Evolutionary conservation across 2,888 invertebrate species (phyloP), one percentile per base, ranked within the genome.

Genomic region (Rotaria socialis): DNA sequence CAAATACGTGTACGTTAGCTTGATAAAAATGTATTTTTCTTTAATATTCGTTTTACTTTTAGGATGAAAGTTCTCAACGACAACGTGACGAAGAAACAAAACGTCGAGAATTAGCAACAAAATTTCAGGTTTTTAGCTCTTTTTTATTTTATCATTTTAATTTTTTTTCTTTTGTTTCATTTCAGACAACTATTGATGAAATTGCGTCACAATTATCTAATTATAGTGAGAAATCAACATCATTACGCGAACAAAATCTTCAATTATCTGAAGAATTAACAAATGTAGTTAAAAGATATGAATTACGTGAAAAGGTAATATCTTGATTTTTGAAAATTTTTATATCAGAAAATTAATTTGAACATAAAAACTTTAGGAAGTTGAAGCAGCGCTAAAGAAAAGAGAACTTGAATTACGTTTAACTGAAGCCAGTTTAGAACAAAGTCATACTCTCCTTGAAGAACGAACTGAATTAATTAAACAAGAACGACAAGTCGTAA

Each of bases 11-110:
- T 95, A 92, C 88, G 19, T 24, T 19, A 8, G 6, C 24, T 24
- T 14, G 24, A 55, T 35, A 35, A 55, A 35, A 11, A 75, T 52
- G 43, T 22, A 52, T 41, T 52, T 41, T 85, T 41, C 41, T 16
- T 35, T 52, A 27, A 85, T 41, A 55, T 41, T 19, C 19, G 19
- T 86, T 60, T 58, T 52, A 50, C 43, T 84, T 35, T 56, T 90
- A 94, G 94, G 95, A 95, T 90, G 95, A 95, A 90, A 95, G 95
- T 89, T 92, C 95, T 74, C 92, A 94, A 75, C 94, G 95, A 90
- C 94, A 96, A 24, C 93, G 94, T 50, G 95, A 96, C 90, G 96
- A 96, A 90, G 96, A 96, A 90, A 95, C 96, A 89, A 94, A 94
- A 50, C 93, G 96, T 22, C 95, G 95, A 90, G 95, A 96, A 90